phyloP scores from a whole-genome alignment of 2,888 invertebrate species.

The Napeogenes sylphis region DNA sequence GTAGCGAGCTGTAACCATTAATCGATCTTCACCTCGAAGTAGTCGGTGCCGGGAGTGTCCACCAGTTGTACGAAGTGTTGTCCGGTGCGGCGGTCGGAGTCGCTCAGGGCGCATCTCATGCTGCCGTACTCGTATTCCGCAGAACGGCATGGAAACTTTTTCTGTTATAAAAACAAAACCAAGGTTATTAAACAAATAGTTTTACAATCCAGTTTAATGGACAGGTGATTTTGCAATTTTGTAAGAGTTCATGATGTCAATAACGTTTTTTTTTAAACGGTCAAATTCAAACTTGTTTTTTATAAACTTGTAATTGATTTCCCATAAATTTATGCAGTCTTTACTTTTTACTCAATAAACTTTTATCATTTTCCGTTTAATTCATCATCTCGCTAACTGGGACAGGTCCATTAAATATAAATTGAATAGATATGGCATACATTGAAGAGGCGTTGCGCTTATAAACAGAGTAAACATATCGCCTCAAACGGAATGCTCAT shows the following conservation, averaged over 20 bases:
- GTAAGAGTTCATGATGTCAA: too few relatives aligned
- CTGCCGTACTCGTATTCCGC: slow-evolving; percentile 96
- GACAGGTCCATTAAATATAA: slow-evolving; percentile 64
- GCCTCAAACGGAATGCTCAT: slow-evolving; percentile 34
- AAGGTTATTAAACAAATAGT: too few relatives aligned
- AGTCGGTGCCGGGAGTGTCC: slow-evolving; percentile 83
- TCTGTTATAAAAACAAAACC: slow-evolving; percentile 62
- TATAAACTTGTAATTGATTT: slow-evolving; percentile 27
- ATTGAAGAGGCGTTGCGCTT: slow-evolving; percentile 41
- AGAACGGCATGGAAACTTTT: slow-evolving; percentile 93
- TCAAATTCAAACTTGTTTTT: background rate
- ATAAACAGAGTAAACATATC: slow-evolving; percentile 40
- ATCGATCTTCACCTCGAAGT: slow-evolving; percentile 60
- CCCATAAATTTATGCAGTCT: slow-evolving; percentile 31
- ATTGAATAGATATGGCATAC: slow-evolving; percentile 67
- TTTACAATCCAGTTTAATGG: too few relatives aligned
- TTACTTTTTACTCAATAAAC: slow-evolving; percentile 33
- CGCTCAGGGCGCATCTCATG: slow-evolving; percentile 93
- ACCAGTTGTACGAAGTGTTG: slow-evolving; percentile 93
- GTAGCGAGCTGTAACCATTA: too few relatives aligned
- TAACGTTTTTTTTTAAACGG: too few relatives aligned
- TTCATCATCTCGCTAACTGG: slow-evolving; percentile 45
- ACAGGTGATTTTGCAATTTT: too few relatives aligned
- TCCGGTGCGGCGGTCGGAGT: slow-evolving; percentile 91
- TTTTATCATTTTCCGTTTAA: slow-evolving; percentile 43